phyloP scores from a whole-genome alignment of 2,888 invertebrate species.

The Hofmannophila pseudospretella region DNA sequence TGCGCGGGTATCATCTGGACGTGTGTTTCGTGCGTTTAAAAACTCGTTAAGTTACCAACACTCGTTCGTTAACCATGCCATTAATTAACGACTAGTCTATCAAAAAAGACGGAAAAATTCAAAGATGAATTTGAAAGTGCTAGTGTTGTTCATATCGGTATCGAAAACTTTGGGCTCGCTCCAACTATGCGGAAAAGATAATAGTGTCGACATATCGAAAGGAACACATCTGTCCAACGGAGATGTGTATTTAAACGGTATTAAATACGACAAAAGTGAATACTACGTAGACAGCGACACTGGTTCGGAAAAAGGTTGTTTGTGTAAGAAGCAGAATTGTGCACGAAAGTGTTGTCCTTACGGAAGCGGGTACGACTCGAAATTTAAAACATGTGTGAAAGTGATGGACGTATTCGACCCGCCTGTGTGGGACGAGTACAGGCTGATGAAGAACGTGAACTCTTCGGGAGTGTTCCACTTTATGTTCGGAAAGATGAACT shows the following conservation, averaged over 20 bases:
- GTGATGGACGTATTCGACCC: constrained; percentile 30
- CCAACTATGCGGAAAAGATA: constrained; percentile 26
- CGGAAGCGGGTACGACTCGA: constrained; percentile 30
- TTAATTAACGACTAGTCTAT: not conserved
- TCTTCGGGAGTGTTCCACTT: constrained; percentile 36
- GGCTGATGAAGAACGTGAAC: constrained; percentile 20
- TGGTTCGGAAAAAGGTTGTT: constrained; percentile 31
- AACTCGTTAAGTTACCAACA: not conserved
- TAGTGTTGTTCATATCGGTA: constrained; percentile 20
- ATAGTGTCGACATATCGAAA: constrained; percentile 34
- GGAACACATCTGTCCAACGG: constrained; percentile 29
- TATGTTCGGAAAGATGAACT: constrained; percentile 34
- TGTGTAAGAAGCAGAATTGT: constrained; percentile 36
- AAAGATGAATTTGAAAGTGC: constrained; percentile 16
- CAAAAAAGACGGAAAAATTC: not conserved
- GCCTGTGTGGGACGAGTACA: constrained; percentile 34
- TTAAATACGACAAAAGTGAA: constrained; percentile 31
- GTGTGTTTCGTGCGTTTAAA: not conserved
- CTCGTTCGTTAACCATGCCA: not conserved
- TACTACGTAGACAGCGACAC: constrained; percentile 31
- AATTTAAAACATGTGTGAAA: constrained; percentile 28
- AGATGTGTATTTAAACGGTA: constrained; percentile 27
- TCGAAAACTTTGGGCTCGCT: constrained; percentile 11
- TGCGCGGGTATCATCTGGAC: constrained; percentile 3
- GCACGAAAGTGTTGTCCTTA: constrained; percentile 48